Evolutionary conservation across 2,888 invertebrate genomes (phyloP), one percentile per base, ranked within the genome.

Genomic region (Pristionchus mayeri): DNA sequence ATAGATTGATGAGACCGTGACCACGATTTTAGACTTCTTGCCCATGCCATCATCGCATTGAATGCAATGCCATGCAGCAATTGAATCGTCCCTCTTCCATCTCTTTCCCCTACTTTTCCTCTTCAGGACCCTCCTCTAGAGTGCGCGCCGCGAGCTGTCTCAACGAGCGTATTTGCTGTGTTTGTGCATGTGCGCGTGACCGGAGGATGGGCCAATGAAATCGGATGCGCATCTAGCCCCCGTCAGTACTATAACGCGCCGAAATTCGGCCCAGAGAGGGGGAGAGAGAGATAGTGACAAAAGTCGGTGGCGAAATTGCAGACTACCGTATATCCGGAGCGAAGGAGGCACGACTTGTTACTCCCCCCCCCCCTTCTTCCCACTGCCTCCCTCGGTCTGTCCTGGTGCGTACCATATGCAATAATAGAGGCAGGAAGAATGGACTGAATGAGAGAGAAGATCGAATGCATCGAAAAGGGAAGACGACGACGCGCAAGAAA

Each of bases 381-480:
- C 37, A 21, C 37, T 18, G 13, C 37, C 37, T 60, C 30, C 30
- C 30, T 21, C 37, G 4, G 21, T 18, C 30, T 34, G 9, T 60
- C 30, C 11, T 13, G 16, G 63, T 63, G 40, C 71, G 71, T 71
- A 71, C 71, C 71, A 71, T 71, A 71, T 71, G 71, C 71, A 71
- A 71, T 71, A 71, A 71, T 71, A 71, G 71, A 71, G 71, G 40
- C 71, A 71, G 71, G 71, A 71, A 71, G 71, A 71, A 71, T 71
- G 18, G 71, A 71, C 44, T 71, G 71, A 71, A 71, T 71, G 71
- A n/a, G 71, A 71, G 37, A 71, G 71, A 27, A 71, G 71, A 71
- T 71, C 71, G 71, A 71, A 40, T 71, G 71, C 71, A 71, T 67
- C 67, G 37, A 67, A 71, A 40, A 40, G 40, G 18, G 40, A 71